Evolutionary conservation across 2,888 invertebrate species (phyloP), one percentile per base, ranked within the genome.

Genomic region (Carcina quercana): DNA sequence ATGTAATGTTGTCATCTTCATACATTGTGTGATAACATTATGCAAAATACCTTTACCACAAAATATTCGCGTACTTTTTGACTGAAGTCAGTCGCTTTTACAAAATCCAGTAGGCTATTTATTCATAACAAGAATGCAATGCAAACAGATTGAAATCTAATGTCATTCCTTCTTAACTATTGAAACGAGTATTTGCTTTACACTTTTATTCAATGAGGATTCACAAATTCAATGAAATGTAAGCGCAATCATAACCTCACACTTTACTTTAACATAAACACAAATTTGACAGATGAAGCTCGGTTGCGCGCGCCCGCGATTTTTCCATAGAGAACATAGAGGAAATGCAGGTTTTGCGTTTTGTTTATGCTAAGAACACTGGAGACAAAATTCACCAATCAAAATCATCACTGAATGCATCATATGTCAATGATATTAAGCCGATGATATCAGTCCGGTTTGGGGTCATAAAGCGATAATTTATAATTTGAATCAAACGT

Each of bases 21-120:
- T 78, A 78, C 83, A 83, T 83, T 58, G 56, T 82, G 75, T 44
- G 71, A 58, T 73, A 72, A 74, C 83, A 83, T 83, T 73, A 78
- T 79, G 78, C 62, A 67, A 61, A 70, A 68, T 63, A 62, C 60
- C 40, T 44, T 45, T 50, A 50, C 50, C 56, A 63, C 67, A 68
- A 74, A 60, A 69, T 66, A 71, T 71, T 76, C 72, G 73, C 74
- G 74, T 74, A 80, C 65, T 76, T 76, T 74, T 75, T 73, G 73
- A 75, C 75, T 74, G 44, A 35, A 44, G n/a, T n/a, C 42, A 30
- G 49, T 33, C 45, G 49, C 35, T 43, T 45, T 42, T 38, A 31
- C 42, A 55, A 62, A 63, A 75, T 73, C 79, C 46, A 72, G 79
- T 59, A 56, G 80, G 80, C 51, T 48, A 50, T 45, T 39, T 34